phyloP scores from a whole-genome alignment of 2,113 vertebrate genomes.

The Rafetus swinhoei region DNA sequence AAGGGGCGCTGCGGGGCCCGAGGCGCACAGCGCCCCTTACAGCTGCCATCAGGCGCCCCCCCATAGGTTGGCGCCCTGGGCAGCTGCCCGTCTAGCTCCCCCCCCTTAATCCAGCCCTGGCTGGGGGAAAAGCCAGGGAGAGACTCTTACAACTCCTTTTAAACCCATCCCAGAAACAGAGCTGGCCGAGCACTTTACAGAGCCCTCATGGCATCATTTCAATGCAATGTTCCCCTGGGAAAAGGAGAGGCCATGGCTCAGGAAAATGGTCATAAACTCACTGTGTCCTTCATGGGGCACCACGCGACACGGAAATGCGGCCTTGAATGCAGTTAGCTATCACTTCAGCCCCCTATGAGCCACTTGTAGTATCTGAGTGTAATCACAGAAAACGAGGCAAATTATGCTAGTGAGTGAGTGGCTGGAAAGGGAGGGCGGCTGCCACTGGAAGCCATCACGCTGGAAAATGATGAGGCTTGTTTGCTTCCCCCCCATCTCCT shows the following conservation, averaged over 20 bases:
- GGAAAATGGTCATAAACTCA: not conserved
- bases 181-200: not conserved
- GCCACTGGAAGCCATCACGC: constrained; percentile 14
- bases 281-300: not conserved
- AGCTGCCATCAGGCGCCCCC: too few species aligned
- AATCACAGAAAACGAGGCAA: not conserved
- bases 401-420: not conserved
- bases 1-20: too few species aligned
- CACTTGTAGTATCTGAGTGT: rapidly evolving
- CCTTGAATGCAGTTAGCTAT: not conserved
- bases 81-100: too few species aligned
- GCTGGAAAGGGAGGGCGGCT: constrained; percentile 1
- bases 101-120: too few species aligned
- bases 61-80: too few species aligned
- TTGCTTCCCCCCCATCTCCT: not conserved
- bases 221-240: not conserved
- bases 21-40: too few species aligned
- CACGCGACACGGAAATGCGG: not conserved
- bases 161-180: not conserved
- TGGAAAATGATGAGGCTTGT: not conserved
- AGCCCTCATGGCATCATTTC: rapidly evolving
- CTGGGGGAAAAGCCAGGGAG: not conserved
- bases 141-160: not conserved
- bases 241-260: not conserved
- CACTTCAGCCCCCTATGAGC: rapidly evolving